phyloP scores from a whole-genome alignment of 2,113 vertebrate genomes.

The Pseudorhombus dupliciocellatus region DNA sequence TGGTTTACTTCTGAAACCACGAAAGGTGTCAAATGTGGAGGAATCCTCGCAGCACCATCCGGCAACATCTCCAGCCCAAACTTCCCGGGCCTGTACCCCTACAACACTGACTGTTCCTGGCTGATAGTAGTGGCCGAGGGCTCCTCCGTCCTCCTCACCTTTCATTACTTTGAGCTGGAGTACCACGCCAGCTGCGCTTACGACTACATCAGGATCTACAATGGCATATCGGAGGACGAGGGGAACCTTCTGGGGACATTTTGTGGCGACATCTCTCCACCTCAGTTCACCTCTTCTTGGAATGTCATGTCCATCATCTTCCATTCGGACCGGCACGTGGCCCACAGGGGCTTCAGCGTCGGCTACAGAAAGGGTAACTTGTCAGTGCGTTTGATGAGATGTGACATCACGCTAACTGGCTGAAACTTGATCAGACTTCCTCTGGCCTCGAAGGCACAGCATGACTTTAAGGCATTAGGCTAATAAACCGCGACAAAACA shows the following conservation, averaged over 20 bases:
- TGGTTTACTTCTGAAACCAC: not conserved
- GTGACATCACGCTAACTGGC: constrained; percentile 34
- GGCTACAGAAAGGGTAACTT: constrained; percentile 90
- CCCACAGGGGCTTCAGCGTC: constrained; percentile 87
- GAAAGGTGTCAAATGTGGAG: constrained; percentile 95
- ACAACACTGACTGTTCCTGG: constrained; percentile 90
- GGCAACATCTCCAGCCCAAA: constrained; percentile 97
- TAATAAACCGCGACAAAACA: constrained; percentile 8
- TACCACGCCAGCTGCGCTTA: constrained; percentile 88
- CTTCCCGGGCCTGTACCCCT: constrained; percentile 92
- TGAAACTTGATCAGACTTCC: constrained; percentile 6
- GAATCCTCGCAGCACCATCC: constrained; percentile 88
- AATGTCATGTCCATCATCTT: constrained; percentile 94
- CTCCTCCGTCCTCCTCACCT: constrained; percentile 91
- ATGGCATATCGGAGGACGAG: constrained; percentile 85
- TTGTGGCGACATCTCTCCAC: constrained; percentile 87
- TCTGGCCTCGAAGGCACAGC: not conserved
- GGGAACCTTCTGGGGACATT: constrained; percentile 95
- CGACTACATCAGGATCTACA: constrained; percentile 97
- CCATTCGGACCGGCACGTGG: constrained; percentile 93
- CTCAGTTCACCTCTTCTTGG: constrained; percentile 93
- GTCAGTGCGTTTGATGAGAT: constrained; percentile 8
- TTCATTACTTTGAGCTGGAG: constrained; percentile 92
- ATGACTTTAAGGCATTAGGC: not conserved
- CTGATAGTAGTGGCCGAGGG: constrained; percentile 95